Evolutionary conservation across 2,797 vertebrate genomes (phyloP).

Genomic region (Syndactyla subalaris): DNA sequence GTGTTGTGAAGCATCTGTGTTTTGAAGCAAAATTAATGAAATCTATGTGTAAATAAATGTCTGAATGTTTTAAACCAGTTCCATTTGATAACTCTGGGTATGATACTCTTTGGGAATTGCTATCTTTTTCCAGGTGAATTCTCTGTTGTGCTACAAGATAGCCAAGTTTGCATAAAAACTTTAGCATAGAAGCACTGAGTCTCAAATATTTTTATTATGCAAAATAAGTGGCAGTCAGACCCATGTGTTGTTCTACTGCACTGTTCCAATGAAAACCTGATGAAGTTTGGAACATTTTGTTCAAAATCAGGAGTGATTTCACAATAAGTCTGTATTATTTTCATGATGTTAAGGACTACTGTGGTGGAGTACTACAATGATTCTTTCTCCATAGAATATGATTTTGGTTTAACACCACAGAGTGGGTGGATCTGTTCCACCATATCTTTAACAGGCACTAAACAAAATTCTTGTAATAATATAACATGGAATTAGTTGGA

Average conservation of each 20-base stretch:
- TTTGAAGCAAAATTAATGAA: not conserved
- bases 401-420: not conserved
- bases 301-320: not conserved
- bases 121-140: not conserved
- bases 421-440: not conserved
- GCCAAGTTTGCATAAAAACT: not conserved
- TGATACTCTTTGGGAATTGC: not conserved
- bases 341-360: not conserved
- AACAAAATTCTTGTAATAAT: not conserved
- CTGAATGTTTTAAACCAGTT: not conserved
- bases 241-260: not conserved
- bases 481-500: not conserved
- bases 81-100: not conserved
- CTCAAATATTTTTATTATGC: not conserved
- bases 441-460: not conserved
- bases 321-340: not conserved
- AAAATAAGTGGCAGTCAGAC: not conserved
- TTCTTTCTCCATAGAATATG: not conserved
- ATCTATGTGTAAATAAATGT: not conserved
- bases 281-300: not conserved
- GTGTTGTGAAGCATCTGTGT: not conserved
- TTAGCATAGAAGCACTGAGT: not conserved
- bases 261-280: not conserved
- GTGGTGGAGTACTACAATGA: rapidly evolving
- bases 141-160: not conserved